These are phyloP conservation scores for Drosophila sucinea DNA, from an alignment of 1,140 invertebrate genomes.

Conservation along the genomic window DNA sequence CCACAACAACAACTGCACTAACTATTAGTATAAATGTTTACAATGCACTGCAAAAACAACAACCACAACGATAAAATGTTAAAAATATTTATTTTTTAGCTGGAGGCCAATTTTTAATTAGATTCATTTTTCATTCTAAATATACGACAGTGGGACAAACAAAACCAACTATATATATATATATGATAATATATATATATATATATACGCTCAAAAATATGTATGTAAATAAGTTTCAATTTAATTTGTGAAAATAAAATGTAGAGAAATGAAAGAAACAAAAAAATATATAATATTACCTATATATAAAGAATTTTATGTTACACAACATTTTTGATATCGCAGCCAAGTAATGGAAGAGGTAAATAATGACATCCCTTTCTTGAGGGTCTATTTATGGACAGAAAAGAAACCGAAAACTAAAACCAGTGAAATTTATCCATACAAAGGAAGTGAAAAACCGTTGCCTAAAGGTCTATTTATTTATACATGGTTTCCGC, in stretches of 20 bases:
- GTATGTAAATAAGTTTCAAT: slow-evolving; percentile 75
- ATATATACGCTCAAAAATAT: slow-evolving; percentile 52
- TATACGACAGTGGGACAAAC: slow-evolving; percentile 14
- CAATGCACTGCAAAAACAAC: slow-evolving; percentile 18
- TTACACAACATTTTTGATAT: not conserved
- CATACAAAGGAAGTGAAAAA: too few species aligned
- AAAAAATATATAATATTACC: slow-evolving; percentile 10
- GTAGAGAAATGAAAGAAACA: slow-evolving; percentile 54
- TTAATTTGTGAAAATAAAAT: slow-evolving; percentile 70
- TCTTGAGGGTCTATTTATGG: too few species aligned
- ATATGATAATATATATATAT: slow-evolving; percentile 28
- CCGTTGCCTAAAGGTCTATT: too few species aligned
- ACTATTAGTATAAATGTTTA: slow-evolving; percentile 11
- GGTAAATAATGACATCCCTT: too few species aligned
- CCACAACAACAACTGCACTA: slow-evolving; percentile 9
- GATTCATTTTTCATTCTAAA: slow-evolving; percentile 41
- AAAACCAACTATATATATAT: slow-evolving; percentile 18
- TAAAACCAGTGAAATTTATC: too few species aligned
- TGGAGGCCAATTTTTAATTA: slow-evolving; percentile 26
- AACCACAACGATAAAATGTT: slow-evolving; percentile 11
- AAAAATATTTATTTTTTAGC: slow-evolving; percentile 39
- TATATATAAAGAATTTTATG: slow-evolving; percentile 9
- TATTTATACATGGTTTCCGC: too few species aligned
- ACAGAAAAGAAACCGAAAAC: too few species aligned
- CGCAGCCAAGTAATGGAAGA: not conserved